phyloP scores from a whole-genome alignment of 2,888 invertebrate species.

The Mantis religiosa region DNA sequence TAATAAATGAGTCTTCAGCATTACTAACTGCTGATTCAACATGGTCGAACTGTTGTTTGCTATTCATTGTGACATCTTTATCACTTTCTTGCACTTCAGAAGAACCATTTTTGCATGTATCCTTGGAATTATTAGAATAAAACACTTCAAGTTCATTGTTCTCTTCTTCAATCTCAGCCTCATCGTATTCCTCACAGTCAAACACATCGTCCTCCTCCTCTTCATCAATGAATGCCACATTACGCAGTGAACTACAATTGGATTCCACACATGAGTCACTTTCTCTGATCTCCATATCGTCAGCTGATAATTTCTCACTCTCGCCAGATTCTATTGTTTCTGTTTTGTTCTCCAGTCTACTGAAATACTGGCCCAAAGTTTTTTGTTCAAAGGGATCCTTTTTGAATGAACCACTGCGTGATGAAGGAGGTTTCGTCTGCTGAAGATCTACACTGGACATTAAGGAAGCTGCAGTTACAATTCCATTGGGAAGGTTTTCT shows the following conservation, averaged over 20 bases:
- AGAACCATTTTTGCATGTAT: neutral
- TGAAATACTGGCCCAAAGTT: neutral
- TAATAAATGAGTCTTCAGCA: no score
- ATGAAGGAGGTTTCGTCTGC: neutral
- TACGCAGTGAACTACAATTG: neutral
- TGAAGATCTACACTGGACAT: neutral
- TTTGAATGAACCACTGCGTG: neutral
- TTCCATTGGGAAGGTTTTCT: neutral
- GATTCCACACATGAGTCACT: neutral
- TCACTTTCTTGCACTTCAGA: neutral
- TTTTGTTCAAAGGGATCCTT: neutral
- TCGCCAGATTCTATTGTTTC: neutral
- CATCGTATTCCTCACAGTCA: neutral
- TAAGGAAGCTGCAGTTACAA: slow-evolving; percentile 31
- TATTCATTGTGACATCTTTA: neutral
- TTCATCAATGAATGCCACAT: neutral
- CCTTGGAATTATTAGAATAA: neutral
- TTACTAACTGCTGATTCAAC: no score
- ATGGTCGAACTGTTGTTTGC: neutral
- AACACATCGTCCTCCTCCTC: slow-evolving; percentile 2
- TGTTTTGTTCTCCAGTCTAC: neutral
- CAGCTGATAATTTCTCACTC: neutral
- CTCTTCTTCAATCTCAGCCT: neutral
- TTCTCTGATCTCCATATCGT: neutral
- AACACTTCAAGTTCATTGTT: neutral